Conservation (phyloP, 2,888 invertebrate species). For the Calameuta filiformis region DNA sequence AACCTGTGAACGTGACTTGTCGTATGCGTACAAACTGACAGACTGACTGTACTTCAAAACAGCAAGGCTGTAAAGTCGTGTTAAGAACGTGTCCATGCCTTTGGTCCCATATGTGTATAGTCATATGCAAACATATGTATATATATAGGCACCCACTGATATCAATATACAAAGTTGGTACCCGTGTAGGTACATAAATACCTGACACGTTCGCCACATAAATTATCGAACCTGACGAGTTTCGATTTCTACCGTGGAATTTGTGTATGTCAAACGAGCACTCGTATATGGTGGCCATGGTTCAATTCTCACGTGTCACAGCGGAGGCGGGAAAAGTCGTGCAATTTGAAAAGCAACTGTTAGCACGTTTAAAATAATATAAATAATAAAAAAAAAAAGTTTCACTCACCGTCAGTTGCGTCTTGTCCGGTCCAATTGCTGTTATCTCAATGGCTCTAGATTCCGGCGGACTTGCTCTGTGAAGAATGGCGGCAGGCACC, state of each 20-base stretch:
- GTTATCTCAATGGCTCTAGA: conserved; percentile 71
- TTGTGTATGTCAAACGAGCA: background rate
- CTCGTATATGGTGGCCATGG: background rate
- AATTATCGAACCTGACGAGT: conserved; percentile 10
- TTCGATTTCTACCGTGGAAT: conserved; percentile 18
- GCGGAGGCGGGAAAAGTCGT: background rate
- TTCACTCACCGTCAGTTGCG: conserved; percentile 72
- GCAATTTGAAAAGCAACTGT: background rate
- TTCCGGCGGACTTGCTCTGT: conserved; percentile 65
- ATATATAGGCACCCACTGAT: background rate
- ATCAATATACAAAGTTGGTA: background rate
- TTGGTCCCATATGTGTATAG: background rate
- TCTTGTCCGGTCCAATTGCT: conserved; percentile 75
- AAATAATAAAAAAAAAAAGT: no score
- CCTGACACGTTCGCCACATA: background rate
- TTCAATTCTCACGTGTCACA: background rate
- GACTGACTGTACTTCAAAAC: background rate
- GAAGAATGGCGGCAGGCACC: conserved; percentile 71
- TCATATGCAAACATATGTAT: background rate
- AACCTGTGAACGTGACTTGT: background rate
- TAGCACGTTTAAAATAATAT: background rate
- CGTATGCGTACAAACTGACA: background rate
- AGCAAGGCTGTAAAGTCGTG: background rate
- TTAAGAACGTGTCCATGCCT: background rate
- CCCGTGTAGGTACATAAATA: background rate